A percentile compares a stretch with the other conserved stretches of the same genome.
phyloP scores from a whole-genome alignment of 2,888 invertebrate genomes.

The Himalopsyche anomala region DNA sequence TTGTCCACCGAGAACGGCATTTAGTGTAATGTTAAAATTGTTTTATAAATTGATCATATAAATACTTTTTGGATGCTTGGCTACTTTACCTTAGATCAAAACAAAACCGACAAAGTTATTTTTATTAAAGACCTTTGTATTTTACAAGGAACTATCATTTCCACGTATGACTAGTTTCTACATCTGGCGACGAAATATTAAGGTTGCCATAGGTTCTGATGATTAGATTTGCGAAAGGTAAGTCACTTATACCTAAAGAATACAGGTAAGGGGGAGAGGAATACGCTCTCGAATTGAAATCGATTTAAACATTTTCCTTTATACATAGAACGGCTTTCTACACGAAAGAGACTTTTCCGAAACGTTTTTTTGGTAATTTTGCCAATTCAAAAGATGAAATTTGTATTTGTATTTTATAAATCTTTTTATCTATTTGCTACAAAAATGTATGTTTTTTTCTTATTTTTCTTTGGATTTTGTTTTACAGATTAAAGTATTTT shows the following conservation, averaged over 20 bases:
- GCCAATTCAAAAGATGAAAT: conserved; percentile 4
- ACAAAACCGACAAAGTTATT: too few relatives aligned
- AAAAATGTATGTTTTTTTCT: too few relatives aligned
- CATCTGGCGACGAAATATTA: conserved; percentile 41
- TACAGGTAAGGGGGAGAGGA: neutral
- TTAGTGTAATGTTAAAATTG: too few relatives aligned
- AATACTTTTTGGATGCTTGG: too few relatives aligned
- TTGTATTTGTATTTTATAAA: conserved; percentile 13
- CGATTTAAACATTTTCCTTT: conserved; percentile 35
- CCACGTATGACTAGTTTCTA: neutral
- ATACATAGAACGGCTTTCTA: conserved; percentile 3
- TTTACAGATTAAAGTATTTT: too few relatives aligned
- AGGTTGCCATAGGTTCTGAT: conserved; percentile 35
- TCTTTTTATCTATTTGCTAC: neutral
- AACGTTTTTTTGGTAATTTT: conserved; percentile 28
- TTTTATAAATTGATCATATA: too few relatives aligned
- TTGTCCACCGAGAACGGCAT: too few relatives aligned
- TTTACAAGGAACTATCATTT: too few relatives aligned
- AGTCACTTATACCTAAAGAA: conserved; percentile 46
- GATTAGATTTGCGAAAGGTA: conserved; percentile 46
- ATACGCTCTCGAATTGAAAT: conserved; percentile 18
- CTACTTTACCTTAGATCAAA: too few relatives aligned
- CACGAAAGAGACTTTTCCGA: neutral
- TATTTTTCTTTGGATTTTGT: too few relatives aligned
- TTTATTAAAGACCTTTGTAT: too few relatives aligned